Base-by-base conservation (phyloP, 2,797 vertebrate species). In the Sebastiscus albofasciatus region DNA sequence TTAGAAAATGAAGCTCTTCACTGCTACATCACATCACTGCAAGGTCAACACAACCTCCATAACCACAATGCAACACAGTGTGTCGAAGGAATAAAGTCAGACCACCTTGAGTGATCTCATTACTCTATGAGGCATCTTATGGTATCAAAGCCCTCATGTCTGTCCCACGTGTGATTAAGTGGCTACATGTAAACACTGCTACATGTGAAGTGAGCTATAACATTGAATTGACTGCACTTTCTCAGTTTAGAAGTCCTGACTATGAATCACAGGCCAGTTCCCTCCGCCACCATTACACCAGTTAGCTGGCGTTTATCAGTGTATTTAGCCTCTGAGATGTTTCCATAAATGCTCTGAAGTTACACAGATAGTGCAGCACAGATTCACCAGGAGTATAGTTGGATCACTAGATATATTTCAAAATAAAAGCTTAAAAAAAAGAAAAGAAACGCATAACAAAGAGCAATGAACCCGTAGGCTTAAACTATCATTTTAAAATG, bases 131-230 rank as follows among this genome's bases (percentile, higher is more conserved):
- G 91, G 90, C 91, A 91, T 91, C 84, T 81, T 77, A 77, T 82
- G 87, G 91, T 89, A 79, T 88, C 67, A 85, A 84, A 93, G 90
- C 86, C 91, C 90, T 92, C 85, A 58, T 67, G 70, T 85, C 60
- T 83, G 71, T 81, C 81, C 78, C 67, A 75, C 59, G 29, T 71
- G 70, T 82, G 68, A 77, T 59, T 49, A 49, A 72, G 72, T 72
- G 82, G 88, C 89, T 88, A 85, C 91, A 90, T 82, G 84, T 85
- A 90, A 86, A 90, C 86, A 67, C 72, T 73, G 87, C 90, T 93
- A 90, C 90, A 89, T 76, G 88, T 77, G 67, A 77, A 39, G 54
- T 60, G 69, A 85, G 72, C 34, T 67, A 46, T 46, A 9, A 76
- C 64, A 31, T 65, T 36, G 49, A 8, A 62, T 13, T 13, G 39